Percentiles rank a stretch among this genome's conserved stretches.
phyloP scores from a whole-genome alignment of 2,888 invertebrate species.

The Furcula furcula region DNA sequence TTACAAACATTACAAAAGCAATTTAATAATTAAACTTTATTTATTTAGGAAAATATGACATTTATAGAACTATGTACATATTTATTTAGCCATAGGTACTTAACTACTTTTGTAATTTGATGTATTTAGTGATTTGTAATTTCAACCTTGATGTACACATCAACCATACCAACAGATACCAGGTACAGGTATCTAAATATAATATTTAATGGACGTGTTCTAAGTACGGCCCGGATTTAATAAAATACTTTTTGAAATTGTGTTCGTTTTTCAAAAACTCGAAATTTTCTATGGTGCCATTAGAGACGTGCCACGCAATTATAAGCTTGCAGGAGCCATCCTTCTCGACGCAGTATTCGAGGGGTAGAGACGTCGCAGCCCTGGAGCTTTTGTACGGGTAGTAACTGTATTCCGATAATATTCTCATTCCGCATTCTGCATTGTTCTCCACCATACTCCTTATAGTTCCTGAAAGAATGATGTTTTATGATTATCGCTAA shows the following conservation, averaged over 20 bases:
- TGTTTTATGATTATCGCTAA: too few species aligned
- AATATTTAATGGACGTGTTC: slow-evolving; percentile 19
- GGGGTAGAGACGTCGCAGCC: slow-evolving; percentile 35
- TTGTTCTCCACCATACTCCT: slow-evolving; percentile 52
- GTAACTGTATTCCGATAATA: slow-evolving; percentile 62
- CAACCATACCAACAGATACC: too few species aligned
- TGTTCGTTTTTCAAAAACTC: slow-evolving; percentile 61
- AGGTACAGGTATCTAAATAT: too few species aligned
- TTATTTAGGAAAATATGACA: too few species aligned
- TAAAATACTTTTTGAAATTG: slow-evolving; percentile 58
- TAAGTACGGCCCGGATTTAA: slow-evolving; percentile 37
- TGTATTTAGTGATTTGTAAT: too few species aligned
- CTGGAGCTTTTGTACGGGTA: slow-evolving; percentile 53
- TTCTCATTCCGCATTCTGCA: slow-evolving; percentile 53
- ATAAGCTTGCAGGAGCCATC: slow-evolving; percentile 62
- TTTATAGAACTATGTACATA: too few species aligned
- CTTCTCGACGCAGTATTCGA: slow-evolving; percentile 61
- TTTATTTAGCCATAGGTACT: too few species aligned
- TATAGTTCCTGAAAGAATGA: slow-evolving; percentile 52
- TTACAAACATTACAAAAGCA: too few species aligned
- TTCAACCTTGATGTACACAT: too few species aligned
- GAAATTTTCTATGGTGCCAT: slow-evolving; percentile 62
- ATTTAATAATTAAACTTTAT: too few species aligned
- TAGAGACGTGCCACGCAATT: slow-evolving; percentile 68
- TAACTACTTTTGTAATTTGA: too few species aligned